A percentile compares a stretch with the other conserved stretches of the same genome.
These are phyloP conservation scores for Poeciliopsis paucimaculata DNA, from an alignment of 2,797 vertebrate species.

Conservation along the genomic window DNA sequence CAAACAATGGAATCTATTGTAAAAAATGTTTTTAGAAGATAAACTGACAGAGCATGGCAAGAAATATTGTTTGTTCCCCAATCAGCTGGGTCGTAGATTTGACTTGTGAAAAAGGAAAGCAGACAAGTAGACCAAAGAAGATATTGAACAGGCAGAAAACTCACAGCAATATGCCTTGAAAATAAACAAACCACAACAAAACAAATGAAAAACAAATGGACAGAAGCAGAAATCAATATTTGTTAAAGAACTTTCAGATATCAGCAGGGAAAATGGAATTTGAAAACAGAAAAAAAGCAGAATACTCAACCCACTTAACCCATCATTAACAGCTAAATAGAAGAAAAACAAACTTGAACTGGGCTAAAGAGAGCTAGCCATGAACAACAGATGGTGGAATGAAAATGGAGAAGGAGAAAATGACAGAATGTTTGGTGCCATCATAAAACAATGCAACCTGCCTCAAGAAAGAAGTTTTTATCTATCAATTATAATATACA, in stretches of 20 bases:
- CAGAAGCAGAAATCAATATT: not conserved
- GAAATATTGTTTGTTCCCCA: not conserved
- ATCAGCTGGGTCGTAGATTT: not conserved
- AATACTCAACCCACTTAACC: not conserved
- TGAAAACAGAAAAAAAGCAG: not conserved
- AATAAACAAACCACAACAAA: not conserved
- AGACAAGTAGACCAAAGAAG: not conserved
- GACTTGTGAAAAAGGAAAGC: not conserved
- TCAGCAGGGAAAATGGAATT: not conserved
- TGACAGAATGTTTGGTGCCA: not conserved
- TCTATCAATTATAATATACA: not conserved
- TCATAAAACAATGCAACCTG: not conserved
- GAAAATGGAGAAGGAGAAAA: not conserved
- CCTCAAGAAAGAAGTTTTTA: not conserved
- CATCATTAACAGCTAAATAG: not conserved
- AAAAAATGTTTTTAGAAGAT: not conserved
- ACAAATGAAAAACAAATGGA: not conserved
- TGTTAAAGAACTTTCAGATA: not conserved
- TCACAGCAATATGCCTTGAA: not conserved
- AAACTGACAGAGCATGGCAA: not conserved
- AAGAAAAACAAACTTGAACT: not conserved
- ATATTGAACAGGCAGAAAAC: not conserved
- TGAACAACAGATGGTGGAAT: not conserved
- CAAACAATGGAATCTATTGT: not conserved
- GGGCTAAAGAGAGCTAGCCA: not conserved